phyloP scores from a whole-genome alignment of 30 jellyfish, hydroid and myxozoan genomes.

The Aurelia aurita region DNA sequence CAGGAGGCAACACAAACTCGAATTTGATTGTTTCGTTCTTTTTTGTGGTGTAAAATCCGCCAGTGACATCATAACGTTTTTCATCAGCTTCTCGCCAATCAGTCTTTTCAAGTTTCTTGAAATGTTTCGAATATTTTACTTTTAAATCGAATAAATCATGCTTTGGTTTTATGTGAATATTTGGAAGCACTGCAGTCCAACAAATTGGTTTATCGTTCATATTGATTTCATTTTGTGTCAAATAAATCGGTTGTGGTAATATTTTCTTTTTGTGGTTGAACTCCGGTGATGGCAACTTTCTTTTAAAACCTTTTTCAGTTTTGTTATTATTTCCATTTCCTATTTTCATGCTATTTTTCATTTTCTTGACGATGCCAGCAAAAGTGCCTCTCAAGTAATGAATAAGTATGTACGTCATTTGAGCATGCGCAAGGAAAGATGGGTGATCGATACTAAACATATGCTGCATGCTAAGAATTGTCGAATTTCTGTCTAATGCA shows the following conservation, averaged over 20 bases:
- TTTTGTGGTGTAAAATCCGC: conserved; percentile 69
- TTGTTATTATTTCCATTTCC: neutral
- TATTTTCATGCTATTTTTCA: conserved; percentile 5
- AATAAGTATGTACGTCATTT: conserved; percentile 77
- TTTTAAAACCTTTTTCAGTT: conserved; percentile 5
- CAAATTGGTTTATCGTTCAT: conserved; percentile 63
- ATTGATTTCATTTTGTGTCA: conserved; percentile 12
- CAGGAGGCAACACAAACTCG: conserved; percentile 52
- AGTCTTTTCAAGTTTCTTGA: conserved; percentile 56
- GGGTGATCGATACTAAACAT: conserved; percentile 87
- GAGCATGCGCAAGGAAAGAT: conserved; percentile 95
- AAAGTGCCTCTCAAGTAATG: conserved; percentile 59
- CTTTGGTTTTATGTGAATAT: conserved; percentile 51
- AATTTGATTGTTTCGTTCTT: conserved; percentile 24
- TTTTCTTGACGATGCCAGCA: conserved; percentile 18
- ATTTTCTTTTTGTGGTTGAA: neutral
- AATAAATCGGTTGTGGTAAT: conserved; percentile 15
- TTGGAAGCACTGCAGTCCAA: conserved; percentile 87
- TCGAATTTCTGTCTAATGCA: conserved; percentile 15
- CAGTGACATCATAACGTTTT: conserved; percentile 74
- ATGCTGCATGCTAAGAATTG: conserved; percentile 49
- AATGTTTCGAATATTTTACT: conserved; percentile 56
- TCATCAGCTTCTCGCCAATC: conserved; percentile 87
- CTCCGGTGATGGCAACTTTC: conserved; percentile 1
- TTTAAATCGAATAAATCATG: conserved; percentile 76